Evolutionary conservation across 2,888 invertebrate species (phyloP), one percentile per base, ranked within the genome.

Genomic region (Bhutanitis thaidina): DNA sequence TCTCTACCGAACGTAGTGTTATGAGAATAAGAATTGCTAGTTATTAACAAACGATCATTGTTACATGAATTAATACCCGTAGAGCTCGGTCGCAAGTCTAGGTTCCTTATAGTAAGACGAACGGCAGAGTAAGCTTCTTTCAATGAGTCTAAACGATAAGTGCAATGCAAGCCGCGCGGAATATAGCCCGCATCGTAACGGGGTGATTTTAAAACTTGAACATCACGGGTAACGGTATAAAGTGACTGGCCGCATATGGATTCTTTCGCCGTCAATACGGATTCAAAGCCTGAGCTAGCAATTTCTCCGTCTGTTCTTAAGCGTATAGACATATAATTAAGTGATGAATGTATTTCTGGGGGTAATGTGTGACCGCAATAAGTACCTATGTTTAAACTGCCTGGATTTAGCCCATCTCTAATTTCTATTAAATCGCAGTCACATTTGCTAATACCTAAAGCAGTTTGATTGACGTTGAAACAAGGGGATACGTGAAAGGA

Each of bases 361-460:
- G 94, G 94, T 1, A 82, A 43, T 0, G 68, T 74, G 29, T 90
- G 90, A 0, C 95, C 95, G 76, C 97, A 97, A 62, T 92, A 93
- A 40, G 70, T 90, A 0, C 92, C 93, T 14, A 96, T 92, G 12
- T 91, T 59, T 49, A 93, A 91, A 37, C 94, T 91, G 60, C 91
- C 91, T 3, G 91, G 91, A 43, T 93, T 93, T 8, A 90, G 65
- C 0, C 96, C 96, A 76, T 97, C 96, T 49, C 88, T 90, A 43
- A 95, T 69, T 90, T 95, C 93, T 7, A 97, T 67, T 61, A 86
- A 94, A 76, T 96, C 95, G 58, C 94, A 95, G 1, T 80, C 77
- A 71, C 96, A 97, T 27, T 84, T 80, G 25, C 63, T 75, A 14
- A 74, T 74, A 1, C 78, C 80, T 48, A 75, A 53, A 10, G 71